These are phyloP conservation scores for Eumaeus atala DNA, from an alignment of 1,140 invertebrate genomes.

Conservation along the genomic window DNA sequence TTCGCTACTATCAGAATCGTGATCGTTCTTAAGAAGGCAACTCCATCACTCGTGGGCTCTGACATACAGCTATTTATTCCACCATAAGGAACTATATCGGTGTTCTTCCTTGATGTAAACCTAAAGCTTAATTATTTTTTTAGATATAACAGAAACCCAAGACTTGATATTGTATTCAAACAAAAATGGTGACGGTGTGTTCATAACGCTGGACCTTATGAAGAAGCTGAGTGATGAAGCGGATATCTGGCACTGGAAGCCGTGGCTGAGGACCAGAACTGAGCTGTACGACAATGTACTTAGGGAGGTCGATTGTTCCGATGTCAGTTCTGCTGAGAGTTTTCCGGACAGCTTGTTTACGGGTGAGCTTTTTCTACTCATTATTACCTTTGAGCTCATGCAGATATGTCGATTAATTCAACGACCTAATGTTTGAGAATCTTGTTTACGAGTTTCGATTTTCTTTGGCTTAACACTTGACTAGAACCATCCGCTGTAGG, in stretches of 20 bases:
- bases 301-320: slow-evolving; percentile 31
- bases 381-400: no score
- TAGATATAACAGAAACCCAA: slow-evolving; percentile 31
- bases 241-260: slow-evolving; percentile 54
- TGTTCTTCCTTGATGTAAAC: no score
- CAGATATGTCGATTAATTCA: no score
- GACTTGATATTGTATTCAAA: slow-evolving; percentile 31
- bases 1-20: no score
- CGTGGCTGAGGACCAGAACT: slow-evolving; percentile 51
- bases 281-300: slow-evolving; percentile 35
- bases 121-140: slow-evolving; percentile 19
- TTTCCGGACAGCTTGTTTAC: slow-evolving; percentile 47
- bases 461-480: no score
- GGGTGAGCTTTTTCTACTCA: slow-evolving; percentile 29
- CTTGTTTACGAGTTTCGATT: no score
- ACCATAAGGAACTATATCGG: no score
- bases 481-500: no score
- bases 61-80: no score
- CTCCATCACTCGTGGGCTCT: no score
- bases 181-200: slow-evolving; percentile 44
- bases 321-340: slow-evolving; percentile 36
- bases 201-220: slow-evolving; percentile 42
- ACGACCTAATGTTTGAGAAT: no score
- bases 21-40: no score
- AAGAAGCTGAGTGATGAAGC: slow-evolving; percentile 39